Conservation (phyloP, 2,113 vertebrate genomes). For the Rutilus rutilus region DNA sequence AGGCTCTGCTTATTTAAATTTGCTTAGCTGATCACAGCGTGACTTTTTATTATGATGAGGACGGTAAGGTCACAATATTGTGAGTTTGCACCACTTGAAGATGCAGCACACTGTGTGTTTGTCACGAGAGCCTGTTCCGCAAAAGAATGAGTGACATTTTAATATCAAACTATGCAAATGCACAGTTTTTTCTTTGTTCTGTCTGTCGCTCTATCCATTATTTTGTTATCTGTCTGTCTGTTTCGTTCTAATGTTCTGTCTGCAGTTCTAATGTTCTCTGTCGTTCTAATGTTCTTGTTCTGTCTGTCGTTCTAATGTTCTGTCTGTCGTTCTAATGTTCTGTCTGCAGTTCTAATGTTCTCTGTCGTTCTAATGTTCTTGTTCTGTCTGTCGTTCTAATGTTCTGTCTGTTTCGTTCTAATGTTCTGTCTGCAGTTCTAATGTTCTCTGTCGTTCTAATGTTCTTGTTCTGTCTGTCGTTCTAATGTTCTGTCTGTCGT, state of each 20-base stretch:
- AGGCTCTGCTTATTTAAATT: slow-evolving; percentile 29
- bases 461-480: not conserved
- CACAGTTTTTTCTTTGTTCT: not conserved
- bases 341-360: not conserved
- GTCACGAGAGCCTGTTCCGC: not conserved
- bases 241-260: too few relatives aligned
- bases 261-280: too few relatives aligned
- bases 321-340: not conserved
- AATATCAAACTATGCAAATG: too few relatives aligned
- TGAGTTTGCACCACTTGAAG: not conserved
- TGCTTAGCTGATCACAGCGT: not conserved
- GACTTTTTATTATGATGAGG: slow-evolving; percentile 7
- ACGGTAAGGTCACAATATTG: slow-evolving; percentile 11
- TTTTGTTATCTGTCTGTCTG: not conserved
- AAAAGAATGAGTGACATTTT: not conserved
- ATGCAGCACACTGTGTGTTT: slow-evolving; percentile 6
- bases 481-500: too few relatives aligned
- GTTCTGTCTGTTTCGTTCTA: not conserved
- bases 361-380: not conserved
- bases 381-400: not conserved
- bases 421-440: not conserved
- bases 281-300: not conserved
- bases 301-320: not conserved
- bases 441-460: not conserved
- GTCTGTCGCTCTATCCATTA: not conserved